phyloP scores from a whole-genome alignment of 1,140 invertebrate species.

The Cecropterus lyciades region DNA sequence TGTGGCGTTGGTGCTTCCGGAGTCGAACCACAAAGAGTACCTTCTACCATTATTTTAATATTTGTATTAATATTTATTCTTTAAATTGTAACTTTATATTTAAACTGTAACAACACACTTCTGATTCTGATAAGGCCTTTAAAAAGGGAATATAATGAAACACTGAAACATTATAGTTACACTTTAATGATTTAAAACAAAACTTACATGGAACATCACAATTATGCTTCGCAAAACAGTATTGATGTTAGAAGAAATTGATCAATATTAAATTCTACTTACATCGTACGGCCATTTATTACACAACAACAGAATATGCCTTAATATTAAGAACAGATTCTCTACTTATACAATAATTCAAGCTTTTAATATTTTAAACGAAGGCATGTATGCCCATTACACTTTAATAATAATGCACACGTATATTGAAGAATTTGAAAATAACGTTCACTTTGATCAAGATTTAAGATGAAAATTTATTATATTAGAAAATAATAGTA shows the following conservation, averaged over 20 bases:
- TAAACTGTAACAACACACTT: no score
- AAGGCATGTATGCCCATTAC: constrained; percentile 31
- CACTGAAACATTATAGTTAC: constrained; percentile 55
- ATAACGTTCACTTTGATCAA: no score
- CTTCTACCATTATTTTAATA: no score
- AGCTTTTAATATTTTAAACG: constrained; percentile 53
- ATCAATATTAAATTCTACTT: constrained; percentile 35
- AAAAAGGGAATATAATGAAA: constrained; percentile 9
- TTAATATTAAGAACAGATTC: constrained; percentile 53
- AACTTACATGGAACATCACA: constrained; percentile 82
- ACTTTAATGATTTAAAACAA: constrained; percentile 82
- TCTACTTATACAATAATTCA: constrained; percentile 53
- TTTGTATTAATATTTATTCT: no score
- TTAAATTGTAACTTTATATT: no score
- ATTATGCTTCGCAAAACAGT: constrained; percentile 82
- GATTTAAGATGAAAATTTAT: not conserved
- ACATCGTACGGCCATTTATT: constrained; percentile 30
- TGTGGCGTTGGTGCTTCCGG: no score
- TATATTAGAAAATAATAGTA: not conserved
- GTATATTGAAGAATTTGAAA: no score
- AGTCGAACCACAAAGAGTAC: no score
- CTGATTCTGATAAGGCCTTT: not conserved
- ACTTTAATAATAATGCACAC: not conserved
- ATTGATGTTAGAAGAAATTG: constrained; percentile 52
- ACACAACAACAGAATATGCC: constrained; percentile 47